phyloP scores from a whole-genome alignment of 2,888 invertebrate species.

The Aromia moschata region DNA sequence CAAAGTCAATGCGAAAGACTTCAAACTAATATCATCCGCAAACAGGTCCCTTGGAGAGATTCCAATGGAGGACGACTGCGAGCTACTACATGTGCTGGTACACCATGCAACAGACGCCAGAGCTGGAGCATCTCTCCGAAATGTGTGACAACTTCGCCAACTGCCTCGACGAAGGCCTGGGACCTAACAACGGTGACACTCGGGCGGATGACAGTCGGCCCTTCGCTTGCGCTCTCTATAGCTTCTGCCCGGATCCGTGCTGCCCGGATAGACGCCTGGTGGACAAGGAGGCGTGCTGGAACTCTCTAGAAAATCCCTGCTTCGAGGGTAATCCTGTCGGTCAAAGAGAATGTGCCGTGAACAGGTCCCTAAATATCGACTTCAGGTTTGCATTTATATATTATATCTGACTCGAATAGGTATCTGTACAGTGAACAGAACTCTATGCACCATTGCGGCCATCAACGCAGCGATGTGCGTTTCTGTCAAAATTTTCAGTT shows the following conservation, averaged over 20 bases:
- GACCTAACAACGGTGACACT: slow-evolving; percentile 64
- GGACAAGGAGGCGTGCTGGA: slow-evolving; percentile 62
- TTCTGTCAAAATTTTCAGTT: no score
- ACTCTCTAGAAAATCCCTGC: slow-evolving; percentile 66
- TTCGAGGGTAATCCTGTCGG: slow-evolving; percentile 59
- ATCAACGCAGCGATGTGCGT: no score
- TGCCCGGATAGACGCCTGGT: slow-evolving; percentile 66
- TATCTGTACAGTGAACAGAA: no score
- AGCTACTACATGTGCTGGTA: slow-evolving; percentile 77
- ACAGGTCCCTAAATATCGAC: slow-evolving; percentile 53
- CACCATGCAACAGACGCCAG: slow-evolving; percentile 67
- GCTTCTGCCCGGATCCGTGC: slow-evolving; percentile 75
- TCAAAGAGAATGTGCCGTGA: slow-evolving; percentile 47
- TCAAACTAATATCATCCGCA: background rate
- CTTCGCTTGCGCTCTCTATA: slow-evolving; percentile 67
- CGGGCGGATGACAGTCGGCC: slow-evolving; percentile 67
- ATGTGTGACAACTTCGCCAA: slow-evolving; percentile 71
- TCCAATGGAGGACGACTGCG: slow-evolving; percentile 71
- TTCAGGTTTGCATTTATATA: slow-evolving; percentile 44
- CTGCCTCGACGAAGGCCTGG: slow-evolving; percentile 64
- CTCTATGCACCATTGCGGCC: no score
- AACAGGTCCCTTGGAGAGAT: slow-evolving; percentile 65
- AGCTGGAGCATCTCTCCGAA: slow-evolving; percentile 66
- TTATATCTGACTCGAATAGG: background rate
- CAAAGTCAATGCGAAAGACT: no score